Evolutionary conservation across 1,140 invertebrate genomes (phyloP), one percentile per base, ranked within the genome.

Genomic region (Lucilia sericata): DNA sequence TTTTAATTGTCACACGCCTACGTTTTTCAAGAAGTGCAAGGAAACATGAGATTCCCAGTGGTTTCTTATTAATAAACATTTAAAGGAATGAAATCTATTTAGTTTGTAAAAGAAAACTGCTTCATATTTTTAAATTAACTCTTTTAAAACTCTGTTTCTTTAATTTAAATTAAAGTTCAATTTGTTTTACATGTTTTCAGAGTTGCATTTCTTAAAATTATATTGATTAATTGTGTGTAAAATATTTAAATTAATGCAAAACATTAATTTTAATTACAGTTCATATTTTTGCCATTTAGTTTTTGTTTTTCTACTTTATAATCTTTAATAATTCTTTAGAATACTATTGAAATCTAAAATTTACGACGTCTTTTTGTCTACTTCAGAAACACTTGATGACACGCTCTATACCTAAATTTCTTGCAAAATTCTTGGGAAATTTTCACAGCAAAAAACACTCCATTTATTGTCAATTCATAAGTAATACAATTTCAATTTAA

Each of bases 1-100:
- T 87, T 90, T 84, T 81, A 84, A 84, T 84, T 84, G 83, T 84
- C 83, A 70, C 83, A 84, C 83, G 83, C 83, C 83, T 81, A 84
- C 83, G 74, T 83, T 36, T 75, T 70, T 19, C 0, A 55, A 14
- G 19, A 21, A 17, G 14, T n/a, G n/a, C 55, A 60, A 42, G 5
- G 42, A 42, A 30, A 17, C n/a, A n/a, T 60, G 17, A 17, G n/a
- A 0, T n/a, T 17, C 2, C 2, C 55, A n/a, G 55, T n/a, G 25
- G 1, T 17, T 60, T 60, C n/a, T 17, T 60, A 7, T 0, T 60
- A 1, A n/a, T n/a, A 60, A n/a, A 60, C 5, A 3, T 60, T n/a
- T 60, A 60, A 60, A 60, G 2, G 55, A 60, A 60, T 60, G 55
- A 1, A 17, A 60, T n/a, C 55, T 2, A 5, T 42, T 42, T 42